A percentile compares a stretch with the other conserved stretches of the same genome.
These are phyloP conservation scores for Meandrina meandrites DNA, from an alignment of 92 coral and sea anemone genomes.

Conservation along the genomic window DNA sequence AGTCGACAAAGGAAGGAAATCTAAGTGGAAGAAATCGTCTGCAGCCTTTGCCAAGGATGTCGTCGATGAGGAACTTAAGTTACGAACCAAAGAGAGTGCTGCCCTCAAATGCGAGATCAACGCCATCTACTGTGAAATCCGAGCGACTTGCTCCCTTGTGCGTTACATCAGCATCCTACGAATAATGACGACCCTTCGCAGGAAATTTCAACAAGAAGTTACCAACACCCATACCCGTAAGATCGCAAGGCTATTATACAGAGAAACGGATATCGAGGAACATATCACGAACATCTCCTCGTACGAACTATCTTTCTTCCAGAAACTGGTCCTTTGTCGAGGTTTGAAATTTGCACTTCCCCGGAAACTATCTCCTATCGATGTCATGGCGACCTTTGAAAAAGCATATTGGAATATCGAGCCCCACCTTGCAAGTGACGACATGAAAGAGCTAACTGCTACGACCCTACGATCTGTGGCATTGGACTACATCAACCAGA, in stretches of 20 bases:
- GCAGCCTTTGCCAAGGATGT: slow-evolving; percentile 14
- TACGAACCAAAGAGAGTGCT: slow-evolving; percentile 7
- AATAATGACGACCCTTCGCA: slow-evolving; percentile 2
- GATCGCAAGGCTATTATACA: slow-evolving; percentile 9
- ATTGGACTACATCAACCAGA: no score
- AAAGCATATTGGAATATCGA: slow-evolving; percentile 21
- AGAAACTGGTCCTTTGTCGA: no score
- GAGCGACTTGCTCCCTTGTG: slow-evolving; percentile 41
- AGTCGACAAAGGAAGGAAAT: slow-evolving; percentile 14
- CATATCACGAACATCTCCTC: no score
- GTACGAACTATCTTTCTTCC: no score
- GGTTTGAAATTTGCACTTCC: slow-evolving; percentile 17
- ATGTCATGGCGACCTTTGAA: slow-evolving; percentile 33
- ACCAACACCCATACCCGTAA: slow-evolving; percentile 23
- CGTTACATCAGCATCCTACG: slow-evolving; percentile 38
- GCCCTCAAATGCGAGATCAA: slow-evolving; percentile 5
- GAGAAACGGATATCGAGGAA: no score
- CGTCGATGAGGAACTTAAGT: background rate
- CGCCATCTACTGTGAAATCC: slow-evolving; percentile 20
- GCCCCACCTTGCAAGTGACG: slow-evolving; percentile 23
- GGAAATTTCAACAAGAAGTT: slow-evolving; percentile 30
- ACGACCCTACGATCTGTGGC: no score
- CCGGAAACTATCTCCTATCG: slow-evolving; percentile 10
- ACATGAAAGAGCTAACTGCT: slow-evolving; percentile 9
- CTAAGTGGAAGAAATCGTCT: slow-evolving; percentile 20